Evolutionary conservation across 2,113 vertebrate genomes (phyloP).

Genomic region (Tylochromis polylepis): DNA sequence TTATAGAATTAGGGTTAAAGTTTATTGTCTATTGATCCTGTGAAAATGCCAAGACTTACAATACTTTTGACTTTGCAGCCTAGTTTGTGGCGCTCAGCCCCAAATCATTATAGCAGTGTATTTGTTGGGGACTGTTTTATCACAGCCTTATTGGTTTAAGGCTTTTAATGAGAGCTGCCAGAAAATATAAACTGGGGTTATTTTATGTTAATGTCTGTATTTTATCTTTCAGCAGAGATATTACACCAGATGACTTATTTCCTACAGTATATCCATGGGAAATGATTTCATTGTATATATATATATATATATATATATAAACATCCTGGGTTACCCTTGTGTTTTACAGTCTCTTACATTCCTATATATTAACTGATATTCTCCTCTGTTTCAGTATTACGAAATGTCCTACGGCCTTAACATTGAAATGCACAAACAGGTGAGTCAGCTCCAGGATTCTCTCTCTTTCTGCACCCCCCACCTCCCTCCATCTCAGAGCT

Average conservation of each 20-base stretch:
- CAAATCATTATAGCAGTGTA: neutral
- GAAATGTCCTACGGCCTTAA: slow-evolving; percentile 99
- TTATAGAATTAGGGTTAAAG: neutral
- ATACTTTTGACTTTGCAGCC: neutral
- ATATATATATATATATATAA: neutral
- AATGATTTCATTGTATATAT: neutral
- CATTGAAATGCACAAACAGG: slow-evolving; percentile 99
- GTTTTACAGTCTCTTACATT: neutral
- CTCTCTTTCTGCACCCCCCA: neutral
- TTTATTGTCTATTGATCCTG: neutral
- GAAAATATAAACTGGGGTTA: neutral
- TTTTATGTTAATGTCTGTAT: neutral
- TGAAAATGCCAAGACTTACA: neutral
- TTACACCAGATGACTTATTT: neutral
- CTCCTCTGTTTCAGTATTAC: slow-evolving; percentile 84
- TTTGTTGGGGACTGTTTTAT: neutral
- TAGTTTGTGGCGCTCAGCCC: neutral
- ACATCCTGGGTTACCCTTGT: neutral
- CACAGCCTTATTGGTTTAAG: neutral
- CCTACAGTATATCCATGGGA: neutral
- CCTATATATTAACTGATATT: neutral
- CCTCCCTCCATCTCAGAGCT: neutral
- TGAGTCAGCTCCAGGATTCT: slow-evolving; percentile 60
- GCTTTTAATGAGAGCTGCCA: neutral
- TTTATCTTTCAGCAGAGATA: neutral